These are phyloP conservation scores for Caenorhabditis uteleia DNA, from an alignment of 2,888 invertebrate genomes.

Conservation along the genomic window DNA sequence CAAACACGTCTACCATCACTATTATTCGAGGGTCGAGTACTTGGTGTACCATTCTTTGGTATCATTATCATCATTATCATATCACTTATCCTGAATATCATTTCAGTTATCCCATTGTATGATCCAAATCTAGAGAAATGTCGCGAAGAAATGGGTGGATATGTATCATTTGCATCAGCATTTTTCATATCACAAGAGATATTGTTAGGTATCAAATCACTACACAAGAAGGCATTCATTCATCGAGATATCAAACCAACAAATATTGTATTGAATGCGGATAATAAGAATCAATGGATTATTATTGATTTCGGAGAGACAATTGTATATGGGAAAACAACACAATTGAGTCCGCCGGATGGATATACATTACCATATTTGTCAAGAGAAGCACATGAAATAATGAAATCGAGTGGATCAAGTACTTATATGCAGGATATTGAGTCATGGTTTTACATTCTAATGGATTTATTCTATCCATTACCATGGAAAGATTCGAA, in stretches of 20 bases:
- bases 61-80: no score
- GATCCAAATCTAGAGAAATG: slow-evolving; percentile 31
- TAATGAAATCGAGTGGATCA: background rate
- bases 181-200: slow-evolving; percentile 30
- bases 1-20: slow-evolving; percentile 13
- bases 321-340: no score
- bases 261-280: slow-evolving; percentile 17
- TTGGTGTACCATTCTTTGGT: slow-evolving; percentile 34
- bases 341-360: slow-evolving; percentile 31
- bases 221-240: slow-evolving; percentile 15
- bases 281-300: slow-evolving; percentile 27
- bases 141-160: slow-evolving; percentile 33
- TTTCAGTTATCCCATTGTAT: slow-evolving; percentile 23
- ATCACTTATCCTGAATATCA: no score
- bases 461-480: slow-evolving; percentile 22
- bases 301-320: slow-evolving; percentile 31
- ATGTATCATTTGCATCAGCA: slow-evolving; percentile 9
- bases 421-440: slow-evolving; percentile 19
- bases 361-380: slow-evolving; percentile 20
- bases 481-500: slow-evolving; percentile 4
- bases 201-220: slow-evolving; percentile 12
- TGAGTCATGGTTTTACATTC: slow-evolving; percentile 32
- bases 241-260: slow-evolving; percentile 37
- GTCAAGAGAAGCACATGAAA: slow-evolving; percentile 27
- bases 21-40: slow-evolving; percentile 15